Percentiles rank a stretch among this genome's conserved stretches.
These are phyloP conservation scores for Chrysopa pallens DNA, from an alignment of 1,140 invertebrate species.

Conservation along the genomic window DNA sequence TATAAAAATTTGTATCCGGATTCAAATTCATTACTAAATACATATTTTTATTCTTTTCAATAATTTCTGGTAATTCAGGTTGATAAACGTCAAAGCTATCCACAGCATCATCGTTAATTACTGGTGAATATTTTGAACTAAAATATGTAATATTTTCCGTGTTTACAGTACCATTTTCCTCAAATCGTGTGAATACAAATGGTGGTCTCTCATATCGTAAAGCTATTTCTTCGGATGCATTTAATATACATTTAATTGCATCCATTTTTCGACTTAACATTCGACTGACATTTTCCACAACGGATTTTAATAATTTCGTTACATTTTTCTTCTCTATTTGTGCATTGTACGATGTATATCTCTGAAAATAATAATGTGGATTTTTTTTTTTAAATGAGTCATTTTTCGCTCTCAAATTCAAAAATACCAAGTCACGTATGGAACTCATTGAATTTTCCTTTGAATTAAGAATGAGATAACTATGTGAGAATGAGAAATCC, in stretches of 20 bases:
- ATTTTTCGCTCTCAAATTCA: too few relatives aligned
- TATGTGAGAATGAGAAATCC: too few relatives aligned
- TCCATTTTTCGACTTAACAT: constrained; percentile 72
- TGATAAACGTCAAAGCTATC: constrained; percentile 9
- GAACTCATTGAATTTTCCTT: too few relatives aligned
- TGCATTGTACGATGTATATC: constrained; percentile 54
- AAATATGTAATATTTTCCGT: constrained; percentile 32
- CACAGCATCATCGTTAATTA: constrained; percentile 15
- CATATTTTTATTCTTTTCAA: constrained; percentile 19
- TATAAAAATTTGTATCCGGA: constrained; percentile 65
- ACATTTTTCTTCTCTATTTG: constrained; percentile 57
- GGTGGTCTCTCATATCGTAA: constrained; percentile 33
- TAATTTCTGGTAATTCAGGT: constrained; percentile 17
- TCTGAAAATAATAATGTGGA: constrained; percentile 31
- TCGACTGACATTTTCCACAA: constrained; percentile 50
- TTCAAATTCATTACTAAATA: constrained; percentile 39
- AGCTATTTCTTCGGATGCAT: constrained; percentile 41
- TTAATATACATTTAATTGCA: constrained; percentile 56
- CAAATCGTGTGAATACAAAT: not conserved
- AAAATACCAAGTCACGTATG: too few relatives aligned
- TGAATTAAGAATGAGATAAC: too few relatives aligned
- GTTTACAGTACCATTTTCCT: constrained; percentile 2
- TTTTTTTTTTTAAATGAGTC: too few relatives aligned
- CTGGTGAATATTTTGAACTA: constrained; percentile 48
- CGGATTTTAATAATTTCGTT: constrained; percentile 47